Evolutionary conservation across 2,888 invertebrate genomes (phyloP).

Genomic region (Scaptomyza caliginosa): DNA sequence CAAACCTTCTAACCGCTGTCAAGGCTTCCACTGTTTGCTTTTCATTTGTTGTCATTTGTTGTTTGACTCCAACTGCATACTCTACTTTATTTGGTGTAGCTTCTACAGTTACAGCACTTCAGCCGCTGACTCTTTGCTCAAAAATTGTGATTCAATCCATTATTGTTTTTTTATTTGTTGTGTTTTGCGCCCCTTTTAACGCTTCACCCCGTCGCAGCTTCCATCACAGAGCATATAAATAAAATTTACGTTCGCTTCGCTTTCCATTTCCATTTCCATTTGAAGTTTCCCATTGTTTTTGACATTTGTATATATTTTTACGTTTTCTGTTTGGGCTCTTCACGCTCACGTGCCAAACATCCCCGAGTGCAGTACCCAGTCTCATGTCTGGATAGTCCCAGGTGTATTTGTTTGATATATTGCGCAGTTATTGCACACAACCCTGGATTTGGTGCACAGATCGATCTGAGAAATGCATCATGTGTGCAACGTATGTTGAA

Average conservation of each 20-base stretch:
- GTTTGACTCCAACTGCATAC: constrained; percentile 54
- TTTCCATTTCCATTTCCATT: constrained; percentile 63
- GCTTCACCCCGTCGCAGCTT: constrained; percentile 28
- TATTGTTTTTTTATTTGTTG: constrained; percentile 59
- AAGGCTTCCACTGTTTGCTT: constrained; percentile 27
- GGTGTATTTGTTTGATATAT: constrained; percentile 74
- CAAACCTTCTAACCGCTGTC: constrained; percentile 6
- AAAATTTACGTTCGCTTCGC: constrained; percentile 48
- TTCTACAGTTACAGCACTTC: constrained; percentile 13
- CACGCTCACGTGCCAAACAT: constrained; percentile 56
- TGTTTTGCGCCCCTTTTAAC: constrained; percentile 8
- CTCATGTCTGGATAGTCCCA: constrained; percentile 58
- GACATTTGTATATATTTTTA: constrained; percentile 34
- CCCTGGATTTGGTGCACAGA: constrained; percentile 3
- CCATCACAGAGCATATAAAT: constrained; percentile 69
- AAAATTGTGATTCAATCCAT: constrained; percentile 70
- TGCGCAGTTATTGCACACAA: constrained; percentile 66
- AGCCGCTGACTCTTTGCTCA: constrained; percentile 49
- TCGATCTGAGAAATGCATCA: constrained; percentile 71
- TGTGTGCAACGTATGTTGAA: constrained; percentile 65
- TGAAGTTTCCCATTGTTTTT: constrained; percentile 56
- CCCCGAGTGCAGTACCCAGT: constrained; percentile 57
- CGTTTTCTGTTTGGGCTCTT: constrained; percentile 36
- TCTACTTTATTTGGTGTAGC: neutral
- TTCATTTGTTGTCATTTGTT: constrained; percentile 66